These are phyloP conservation scores for Phanerotoma sp. DNA, from an alignment of 2,888 invertebrate species.

Conservation along the genomic window DNA sequence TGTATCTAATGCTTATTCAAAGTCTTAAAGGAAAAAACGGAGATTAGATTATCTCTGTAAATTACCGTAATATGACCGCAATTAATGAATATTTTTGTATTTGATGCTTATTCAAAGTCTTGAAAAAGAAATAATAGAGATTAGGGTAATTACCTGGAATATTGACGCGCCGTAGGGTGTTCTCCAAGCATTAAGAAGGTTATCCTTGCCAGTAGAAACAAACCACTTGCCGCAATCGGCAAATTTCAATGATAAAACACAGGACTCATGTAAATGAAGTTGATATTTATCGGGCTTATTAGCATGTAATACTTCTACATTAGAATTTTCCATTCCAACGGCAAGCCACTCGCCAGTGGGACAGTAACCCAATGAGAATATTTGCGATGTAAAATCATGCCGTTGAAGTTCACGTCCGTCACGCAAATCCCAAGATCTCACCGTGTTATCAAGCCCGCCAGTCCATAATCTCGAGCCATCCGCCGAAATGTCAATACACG, in stretches of 20 bases:
- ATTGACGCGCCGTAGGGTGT: conserved; percentile 98
- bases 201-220: conserved; percentile 98
- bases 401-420: conserved; percentile 93
- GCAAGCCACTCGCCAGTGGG: conserved; percentile 97
- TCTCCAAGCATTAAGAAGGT: conserved; percentile 95
- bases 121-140: conserved; percentile 19
- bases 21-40: too few relatives aligned
- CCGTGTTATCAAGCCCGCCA: conserved; percentile 95
- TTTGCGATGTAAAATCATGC: conserved; percentile 92
- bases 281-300: conserved; percentile 95
- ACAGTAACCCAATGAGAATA: conserved; percentile 86
- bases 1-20: too few relatives aligned
- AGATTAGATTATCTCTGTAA: too few relatives aligned
- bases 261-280: conserved; percentile 93
- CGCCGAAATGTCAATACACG: conserved; percentile 94
- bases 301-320: conserved; percentile 91
- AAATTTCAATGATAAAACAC: conserved; percentile 93
- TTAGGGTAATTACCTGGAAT: conserved; percentile 87
- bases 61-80: too few relatives aligned
- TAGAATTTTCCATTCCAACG: conserved; percentile 98
- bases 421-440: conserved; percentile 93
- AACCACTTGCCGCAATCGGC: conserved; percentile 98
- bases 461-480: conserved; percentile 91
- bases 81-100: too few relatives aligned
- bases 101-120: conserved; percentile 1